Conservation (phyloP, 2,888 invertebrate genomes). For the Aphodius granarius region DNA sequence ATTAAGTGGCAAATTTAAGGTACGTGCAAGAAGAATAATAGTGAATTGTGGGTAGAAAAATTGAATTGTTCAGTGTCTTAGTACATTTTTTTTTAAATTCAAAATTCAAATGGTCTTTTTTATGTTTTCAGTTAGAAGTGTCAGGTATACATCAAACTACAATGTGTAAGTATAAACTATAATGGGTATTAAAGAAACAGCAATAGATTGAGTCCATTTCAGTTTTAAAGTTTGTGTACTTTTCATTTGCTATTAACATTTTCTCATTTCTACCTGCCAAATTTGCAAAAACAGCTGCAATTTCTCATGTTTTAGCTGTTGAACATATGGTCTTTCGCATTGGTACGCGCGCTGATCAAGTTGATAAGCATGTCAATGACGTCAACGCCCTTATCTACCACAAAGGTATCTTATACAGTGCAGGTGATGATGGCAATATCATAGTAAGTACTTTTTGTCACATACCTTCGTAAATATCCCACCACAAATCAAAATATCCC, state of each 20-base stretch:
- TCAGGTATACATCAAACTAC: background rate
- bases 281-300: too few species aligned
- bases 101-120: too few species aligned
- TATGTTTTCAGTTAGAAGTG: background rate
- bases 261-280: too few species aligned
- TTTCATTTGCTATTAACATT: too few species aligned
- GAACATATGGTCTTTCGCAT: constrained; percentile 43
- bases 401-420: constrained; percentile 54
- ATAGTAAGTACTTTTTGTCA: constrained; percentile 51
- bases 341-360: constrained; percentile 46
- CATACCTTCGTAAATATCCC: too few species aligned
- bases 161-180: background rate
- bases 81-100: too few species aligned
- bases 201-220: too few species aligned
- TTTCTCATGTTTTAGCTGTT: too few species aligned
- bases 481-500: too few species aligned
- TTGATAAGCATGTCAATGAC: constrained; percentile 54
- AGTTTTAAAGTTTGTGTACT: too few species aligned
- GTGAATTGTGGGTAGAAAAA: background rate
- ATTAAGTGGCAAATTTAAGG: too few species aligned
- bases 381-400: constrained; percentile 51
- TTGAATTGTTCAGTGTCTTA: background rate
- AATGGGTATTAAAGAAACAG: background rate
- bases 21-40: too few species aligned
- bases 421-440: constrained; percentile 58